Evolutionary conservation across 35 echinoderm and acorn worm species (phyloP), one percentile per base, ranked within the genome.

Genomic region (Patiria miniata): DNA sequence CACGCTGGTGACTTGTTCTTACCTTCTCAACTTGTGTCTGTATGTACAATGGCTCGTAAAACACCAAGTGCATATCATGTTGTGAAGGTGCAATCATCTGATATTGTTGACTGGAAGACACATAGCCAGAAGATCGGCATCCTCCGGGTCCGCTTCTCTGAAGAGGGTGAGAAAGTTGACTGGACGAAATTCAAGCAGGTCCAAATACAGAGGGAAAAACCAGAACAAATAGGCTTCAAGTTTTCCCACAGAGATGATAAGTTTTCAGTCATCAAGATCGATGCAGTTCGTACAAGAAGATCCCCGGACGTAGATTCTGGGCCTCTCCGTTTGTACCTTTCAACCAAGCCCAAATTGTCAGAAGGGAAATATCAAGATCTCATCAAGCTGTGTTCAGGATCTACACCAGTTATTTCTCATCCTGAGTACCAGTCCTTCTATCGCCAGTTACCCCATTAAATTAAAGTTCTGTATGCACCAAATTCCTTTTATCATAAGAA

Each of bases 21-120:
- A 4, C 42, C 42, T 47, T 47, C 42, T 12, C 42, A 47, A 12
- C 12, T 47, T 4, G 42, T 47, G 12, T 47, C 42, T 12, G 12
- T 47, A 4, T 47, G 42, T 47, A 47, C 4, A 47, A 47, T 47
- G 42, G 42, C 42, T 6, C 42, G 42, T 4, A 47, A 89, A 1
- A 86, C 88, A 9, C 81, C 81, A 19, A 18, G 37, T 1, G 60
- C 82, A 21, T 91, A 56, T 23, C 0, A 33, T 10, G 65, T 85
- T 9, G 33, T 79, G 10, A 7, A 22, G 8, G 59, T 90, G 3
- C 39, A 90, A 39, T 21, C 88, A 30, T 12, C 16, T 0, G 88
- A 90, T 34, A 84, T 90, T 22, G 42, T 17, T 28, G 88, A 90
- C 59, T 83, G 81, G 88, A 90, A 90, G 60, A 6, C n/a, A 18